Evolutionary conservation across 2,888 invertebrate genomes (phyloP), one percentile per base, ranked within the genome.

Genomic region (Leptarthrus brevirostris): DNA sequence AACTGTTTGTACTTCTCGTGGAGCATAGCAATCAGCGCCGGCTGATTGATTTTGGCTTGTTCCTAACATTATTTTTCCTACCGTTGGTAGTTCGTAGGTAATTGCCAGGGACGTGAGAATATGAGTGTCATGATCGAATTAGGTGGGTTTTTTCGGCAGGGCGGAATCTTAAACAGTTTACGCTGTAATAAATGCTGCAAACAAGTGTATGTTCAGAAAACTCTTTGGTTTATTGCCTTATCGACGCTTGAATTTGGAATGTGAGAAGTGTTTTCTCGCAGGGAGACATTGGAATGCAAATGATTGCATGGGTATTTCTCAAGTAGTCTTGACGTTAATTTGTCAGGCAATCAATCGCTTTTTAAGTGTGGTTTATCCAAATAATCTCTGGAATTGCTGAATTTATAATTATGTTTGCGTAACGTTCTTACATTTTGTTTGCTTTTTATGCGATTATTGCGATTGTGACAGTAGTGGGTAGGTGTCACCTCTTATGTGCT

Each of bases 21-120:
- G 14, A 56, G 30, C 30, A 34, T 34, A 56, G 56, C 16, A 56
- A 64, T 64, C 47, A 64, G 47, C 16, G 4, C 16, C 14, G 22
- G 20, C 18, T 64, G 64, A 64, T 64, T 64, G 64, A 64, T 64
- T 64, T 24, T 64, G 44, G 44, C 47, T 40, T 49, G 5, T 49
- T 20, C 49, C 49, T 49, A 49, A 49, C 18, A 16, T 49, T 18
- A 49, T 47, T 64, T 26, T 44, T n/a, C 44, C 44, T 18, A 24
- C 10, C 44, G 47, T 64, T 47, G n/a, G 47, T 12, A 44, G 47
- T 64, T 47, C 24, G 47, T 5, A 64, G 8, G 40, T 24, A 44
- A 44, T 44, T 44, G 22, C 44, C 10, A 18, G 8, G 64, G 14
- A 64, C 64, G 64, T 64, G 64, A 64, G 47, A 64, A 64, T 64